These are phyloP conservation scores for Esox niger DNA, from an alignment of 2,113 vertebrate species.

Conservation along the genomic window DNA sequence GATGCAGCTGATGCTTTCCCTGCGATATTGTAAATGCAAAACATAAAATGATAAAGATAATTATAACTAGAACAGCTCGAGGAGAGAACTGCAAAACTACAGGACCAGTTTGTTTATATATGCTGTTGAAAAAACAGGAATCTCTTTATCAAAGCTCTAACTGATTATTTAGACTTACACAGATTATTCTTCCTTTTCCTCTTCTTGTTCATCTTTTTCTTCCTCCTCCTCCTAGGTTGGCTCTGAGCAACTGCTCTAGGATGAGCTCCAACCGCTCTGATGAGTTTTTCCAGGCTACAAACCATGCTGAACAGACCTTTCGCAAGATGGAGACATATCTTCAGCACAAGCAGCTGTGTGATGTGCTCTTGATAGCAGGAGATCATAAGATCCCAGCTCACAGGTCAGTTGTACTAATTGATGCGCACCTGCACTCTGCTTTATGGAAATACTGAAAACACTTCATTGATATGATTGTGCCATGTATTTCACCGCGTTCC, in stretches of 20 bases:
- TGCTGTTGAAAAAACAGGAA: too few relatives aligned
- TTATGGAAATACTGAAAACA: too few relatives aligned
- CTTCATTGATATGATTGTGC: too few relatives aligned
- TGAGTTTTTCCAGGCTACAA: conserved; percentile 85
- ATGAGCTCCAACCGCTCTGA: conserved; percentile 82
- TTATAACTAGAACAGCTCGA: too few relatives aligned
- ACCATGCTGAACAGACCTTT: conserved; percentile 92
- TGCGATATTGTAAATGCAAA: too few relatives aligned
- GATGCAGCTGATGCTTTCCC: too few relatives aligned
- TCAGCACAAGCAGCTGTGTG: conserved; percentile 93
- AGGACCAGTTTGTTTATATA: too few relatives aligned
- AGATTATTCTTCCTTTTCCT: neutral
- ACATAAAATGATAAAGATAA: too few relatives aligned
- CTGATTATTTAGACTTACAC: neutral
- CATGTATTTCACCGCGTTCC: too few relatives aligned
- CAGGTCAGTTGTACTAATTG: conserved; percentile 75
- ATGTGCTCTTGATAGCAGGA: conserved; percentile 89
- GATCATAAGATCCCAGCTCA: conserved; percentile 94
- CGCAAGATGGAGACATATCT: conserved; percentile 94
- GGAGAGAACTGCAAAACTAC: too few relatives aligned
- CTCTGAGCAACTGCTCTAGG: conserved; percentile 72
- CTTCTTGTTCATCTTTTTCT: neutral
- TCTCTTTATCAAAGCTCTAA: too few relatives aligned
- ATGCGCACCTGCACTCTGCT: conserved; percentile 27
- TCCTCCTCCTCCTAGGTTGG: conserved; percentile 69